These are phyloP conservation scores for Zootoca vivipara DNA, from an alignment of 2,113 vertebrate species.

Conservation along the genomic window DNA sequence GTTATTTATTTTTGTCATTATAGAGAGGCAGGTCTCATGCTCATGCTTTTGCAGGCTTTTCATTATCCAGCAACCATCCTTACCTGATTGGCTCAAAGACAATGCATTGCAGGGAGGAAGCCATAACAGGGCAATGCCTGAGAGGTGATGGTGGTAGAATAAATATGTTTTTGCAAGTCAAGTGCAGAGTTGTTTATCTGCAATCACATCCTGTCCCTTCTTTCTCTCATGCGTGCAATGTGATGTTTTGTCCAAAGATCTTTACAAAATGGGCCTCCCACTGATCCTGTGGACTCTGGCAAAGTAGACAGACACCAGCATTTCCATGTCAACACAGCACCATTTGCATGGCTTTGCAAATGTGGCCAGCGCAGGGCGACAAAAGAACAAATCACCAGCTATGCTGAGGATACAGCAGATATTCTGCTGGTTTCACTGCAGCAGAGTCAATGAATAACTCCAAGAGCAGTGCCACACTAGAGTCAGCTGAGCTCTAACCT, in stretches of 20 bases:
- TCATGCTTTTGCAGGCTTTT: background rate
- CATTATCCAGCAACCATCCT: background rate
- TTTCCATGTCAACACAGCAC: background rate
- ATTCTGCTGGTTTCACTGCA: background rate
- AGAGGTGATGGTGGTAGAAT: background rate
- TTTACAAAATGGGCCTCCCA: background rate
- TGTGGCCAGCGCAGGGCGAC: background rate
- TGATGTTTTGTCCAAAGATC: background rate
- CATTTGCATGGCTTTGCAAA: background rate
- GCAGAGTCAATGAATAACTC: constrained; percentile 3
- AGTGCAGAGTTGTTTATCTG: background rate
- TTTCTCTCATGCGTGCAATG: background rate
- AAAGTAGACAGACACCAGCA: background rate
- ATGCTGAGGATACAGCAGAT: background rate
- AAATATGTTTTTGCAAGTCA: background rate
- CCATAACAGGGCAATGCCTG: background rate
- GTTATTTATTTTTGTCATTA: background rate
- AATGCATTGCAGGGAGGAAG: background rate
- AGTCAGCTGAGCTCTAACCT: background rate
- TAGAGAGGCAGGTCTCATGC: background rate
- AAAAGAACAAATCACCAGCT: background rate
- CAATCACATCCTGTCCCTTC: background rate
- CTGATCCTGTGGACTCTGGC: background rate
- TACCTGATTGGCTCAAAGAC: background rate
- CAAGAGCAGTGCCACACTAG: background rate